phyloP scores from a whole-genome alignment of 2,113 vertebrate species.

The Oophaga pumilio region DNA sequence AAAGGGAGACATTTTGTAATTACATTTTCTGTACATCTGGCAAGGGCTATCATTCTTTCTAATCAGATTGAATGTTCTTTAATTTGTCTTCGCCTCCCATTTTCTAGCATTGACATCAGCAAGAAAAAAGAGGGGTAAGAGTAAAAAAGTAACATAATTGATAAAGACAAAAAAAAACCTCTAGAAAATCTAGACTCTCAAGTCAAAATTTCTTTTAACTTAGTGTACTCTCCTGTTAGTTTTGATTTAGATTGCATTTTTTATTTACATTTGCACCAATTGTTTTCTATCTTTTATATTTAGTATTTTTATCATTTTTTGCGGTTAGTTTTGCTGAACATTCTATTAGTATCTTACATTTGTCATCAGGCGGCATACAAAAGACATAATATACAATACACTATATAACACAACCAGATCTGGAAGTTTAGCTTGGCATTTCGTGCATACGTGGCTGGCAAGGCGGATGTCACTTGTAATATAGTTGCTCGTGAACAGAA shows the following conservation, averaged over 20 bases:
- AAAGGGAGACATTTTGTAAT: not conserved
- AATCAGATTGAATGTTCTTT: constrained; percentile 22
- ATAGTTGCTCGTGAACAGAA: not conserved
- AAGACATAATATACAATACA: not conserved
- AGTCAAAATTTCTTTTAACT: not conserved
- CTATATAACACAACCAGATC: constrained; percentile 21
- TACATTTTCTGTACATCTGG: constrained; percentile 15
- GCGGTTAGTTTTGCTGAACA: not conserved
- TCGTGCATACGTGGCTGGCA: constrained; percentile 1
- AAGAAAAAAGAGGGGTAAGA: not conserved
- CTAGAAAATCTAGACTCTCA: not conserved
- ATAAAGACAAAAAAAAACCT: not conserved
- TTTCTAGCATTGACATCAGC: not conserved
- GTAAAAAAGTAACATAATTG: constrained; percentile 1
- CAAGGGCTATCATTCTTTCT: constrained; percentile 18
- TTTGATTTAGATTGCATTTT: not conserved
- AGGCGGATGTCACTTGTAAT: constrained; percentile 43
- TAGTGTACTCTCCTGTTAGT: not conserved
- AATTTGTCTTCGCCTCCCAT: constrained; percentile 9
- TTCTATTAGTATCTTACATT: not conserved
- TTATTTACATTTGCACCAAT: not conserved
- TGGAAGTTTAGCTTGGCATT: constrained; percentile 23
- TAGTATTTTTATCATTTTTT: not conserved
- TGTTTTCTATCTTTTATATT: no score
- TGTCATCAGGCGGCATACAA: not conserved